Evolutionary conservation across 2,888 invertebrate genomes (phyloP), one percentile per base, ranked within the genome.

Genomic region (Cataglyphis altisquamis): DNA sequence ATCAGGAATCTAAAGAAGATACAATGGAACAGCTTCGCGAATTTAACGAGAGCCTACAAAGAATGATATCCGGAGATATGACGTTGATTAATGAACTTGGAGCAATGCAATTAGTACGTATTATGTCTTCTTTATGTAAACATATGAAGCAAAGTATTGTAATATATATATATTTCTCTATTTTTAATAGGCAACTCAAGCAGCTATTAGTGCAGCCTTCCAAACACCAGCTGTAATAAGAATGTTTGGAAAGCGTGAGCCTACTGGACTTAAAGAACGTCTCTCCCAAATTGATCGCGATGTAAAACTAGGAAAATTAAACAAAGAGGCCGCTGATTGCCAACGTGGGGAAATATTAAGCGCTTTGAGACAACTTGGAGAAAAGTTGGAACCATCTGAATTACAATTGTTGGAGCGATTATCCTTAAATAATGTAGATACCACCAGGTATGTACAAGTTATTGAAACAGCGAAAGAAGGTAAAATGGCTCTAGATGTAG

Each of bases 201-300:
- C 97, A 87, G 97, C 97, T 12, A 97, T 97, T 73, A 96, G 97
- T 85, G 95, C 96, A 91, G 97, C 97, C 1, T 97, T 97, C 93
- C 96, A 97, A 94, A 97, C 97, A 1, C 97, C 97, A 6, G 97
- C 97, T 93, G 97, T 97, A 1, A 97, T 97, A 60, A 95, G 96
- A 90, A 95, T 97, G 94, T 97, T 97, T 95, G 97, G 97, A 1
- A 96, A 96, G 91, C 96, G 96, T 88, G 97, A 97, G 92, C 96
- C 97, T 2, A 96, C 96, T 64, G 96, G 96, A 90, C 94, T 97
- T 73, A 94, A 97, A 82, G 95, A 96, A 88, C 95, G 96, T 89
- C 92, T 97, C 29, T 92, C 95, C 18, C 95, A 96, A 91, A 95
- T 97, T 55, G 96, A 96, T 66, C 95, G 96, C 89, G 96, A 97